Conservation (phyloP, 2,113 vertebrate species). For the Manacus vitellinus region DNA sequence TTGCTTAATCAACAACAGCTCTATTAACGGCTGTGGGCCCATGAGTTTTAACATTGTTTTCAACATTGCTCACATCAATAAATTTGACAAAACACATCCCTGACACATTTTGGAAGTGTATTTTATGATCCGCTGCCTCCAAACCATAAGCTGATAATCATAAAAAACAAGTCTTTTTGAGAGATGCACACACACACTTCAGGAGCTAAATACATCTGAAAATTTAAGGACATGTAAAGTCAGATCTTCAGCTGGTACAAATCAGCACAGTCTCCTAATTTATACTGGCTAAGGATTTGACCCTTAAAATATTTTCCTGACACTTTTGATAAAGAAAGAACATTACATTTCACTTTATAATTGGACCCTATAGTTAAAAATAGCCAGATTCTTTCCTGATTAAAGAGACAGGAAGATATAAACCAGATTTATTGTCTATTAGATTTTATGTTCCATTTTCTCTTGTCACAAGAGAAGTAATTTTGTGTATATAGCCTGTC, state of each 20-base stretch:
- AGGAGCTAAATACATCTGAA: neutral
- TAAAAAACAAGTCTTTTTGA: neutral
- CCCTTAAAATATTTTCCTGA: conserved; percentile 56
- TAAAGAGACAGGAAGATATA: conserved; percentile 59
- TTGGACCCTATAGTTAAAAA: conserved; percentile 48
- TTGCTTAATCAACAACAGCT: neutral
- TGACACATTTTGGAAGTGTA: neutral
- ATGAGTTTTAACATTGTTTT: neutral
- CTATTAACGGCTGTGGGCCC: neutral
- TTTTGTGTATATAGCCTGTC: conserved; percentile 53
- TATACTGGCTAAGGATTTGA: conserved; percentile 21
- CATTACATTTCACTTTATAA: conserved; percentile 60
- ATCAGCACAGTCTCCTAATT: conserved; percentile 16
- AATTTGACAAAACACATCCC: neutral
- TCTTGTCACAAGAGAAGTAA: conserved; percentile 51
- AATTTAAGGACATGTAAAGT: conserved; percentile 9
- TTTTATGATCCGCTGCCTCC: neutral
- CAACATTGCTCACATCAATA: neutral
- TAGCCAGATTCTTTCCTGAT: conserved; percentile 57
- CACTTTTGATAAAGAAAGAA: conserved; percentile 50
- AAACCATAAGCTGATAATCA: neutral
- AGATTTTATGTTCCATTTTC: conserved; percentile 65
- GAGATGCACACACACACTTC: neutral
- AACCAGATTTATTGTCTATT: conserved; percentile 64
- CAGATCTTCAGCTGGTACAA: conserved; percentile 31